These are phyloP conservation scores for Lophochroa leadbeateri DNA, from an alignment of 2,113 vertebrate species.

Conservation along the genomic window DNA sequence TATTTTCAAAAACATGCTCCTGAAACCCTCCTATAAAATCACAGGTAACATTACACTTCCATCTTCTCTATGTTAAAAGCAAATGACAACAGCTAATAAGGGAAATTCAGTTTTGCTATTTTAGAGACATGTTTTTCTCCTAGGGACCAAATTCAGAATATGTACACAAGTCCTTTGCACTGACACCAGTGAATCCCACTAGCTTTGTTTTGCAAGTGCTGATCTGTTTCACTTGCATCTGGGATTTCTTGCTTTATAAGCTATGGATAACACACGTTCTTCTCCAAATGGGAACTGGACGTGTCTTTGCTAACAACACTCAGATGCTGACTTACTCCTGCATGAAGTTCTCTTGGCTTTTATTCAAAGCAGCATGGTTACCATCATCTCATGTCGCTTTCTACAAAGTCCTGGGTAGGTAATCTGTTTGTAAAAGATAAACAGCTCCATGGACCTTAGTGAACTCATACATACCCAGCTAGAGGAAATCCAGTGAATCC, in stretches of 20 bases:
- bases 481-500: background rate
- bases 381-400: background rate
- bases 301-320: background rate
- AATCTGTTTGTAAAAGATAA: background rate
- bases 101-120: background rate
- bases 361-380: background rate
- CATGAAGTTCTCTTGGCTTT: background rate
- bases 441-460: background rate
- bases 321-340: conserved; percentile 1
- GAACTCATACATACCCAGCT: background rate
- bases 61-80: background rate
- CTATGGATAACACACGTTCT: background rate
- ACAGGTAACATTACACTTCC: background rate
- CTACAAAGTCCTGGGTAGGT: background rate
- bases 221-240: background rate
- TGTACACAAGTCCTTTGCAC: background rate
- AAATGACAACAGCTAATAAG: background rate
- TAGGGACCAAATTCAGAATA: background rate
- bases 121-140: background rate
- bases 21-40: background rate
- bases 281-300: background rate
- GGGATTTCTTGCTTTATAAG: background rate
- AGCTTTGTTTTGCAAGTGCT: background rate
- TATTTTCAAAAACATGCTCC: background rate
- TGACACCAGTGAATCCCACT: background rate